These are phyloP conservation scores for Tragelaphus buxtoni DNA, from an alignment of 2,113 vertebrate species.

Conservation along the genomic window DNA sequence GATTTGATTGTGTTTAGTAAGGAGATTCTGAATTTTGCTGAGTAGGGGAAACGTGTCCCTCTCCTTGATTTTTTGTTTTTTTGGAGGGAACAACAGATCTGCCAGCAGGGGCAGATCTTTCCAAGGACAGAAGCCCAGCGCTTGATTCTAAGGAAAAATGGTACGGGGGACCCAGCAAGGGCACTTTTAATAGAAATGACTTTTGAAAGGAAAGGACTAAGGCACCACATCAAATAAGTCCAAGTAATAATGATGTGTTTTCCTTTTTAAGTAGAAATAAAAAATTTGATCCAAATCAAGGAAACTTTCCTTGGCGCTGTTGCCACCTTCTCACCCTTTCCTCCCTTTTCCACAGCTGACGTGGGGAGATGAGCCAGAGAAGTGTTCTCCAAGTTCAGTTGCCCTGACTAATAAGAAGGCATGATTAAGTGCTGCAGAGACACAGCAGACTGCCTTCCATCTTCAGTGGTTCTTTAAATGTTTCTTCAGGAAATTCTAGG, in stretches of 20 bases:
- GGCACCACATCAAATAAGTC: background rate
- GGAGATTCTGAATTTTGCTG: slow-evolving; percentile 57
- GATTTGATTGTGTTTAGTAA: slow-evolving; percentile 77
- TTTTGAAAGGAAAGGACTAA: background rate
- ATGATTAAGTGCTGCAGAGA: background rate
- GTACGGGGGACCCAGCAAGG: background rate
- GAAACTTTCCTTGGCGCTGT: background rate
- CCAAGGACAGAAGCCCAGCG: background rate
- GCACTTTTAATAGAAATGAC: background rate
- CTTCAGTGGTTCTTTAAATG: background rate
- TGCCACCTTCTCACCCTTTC: background rate
- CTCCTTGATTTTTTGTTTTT: background rate
- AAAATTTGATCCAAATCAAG: background rate
- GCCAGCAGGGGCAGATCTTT: background rate
- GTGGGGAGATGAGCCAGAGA: background rate
- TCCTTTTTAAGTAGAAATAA: background rate
- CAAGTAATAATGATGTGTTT: background rate
- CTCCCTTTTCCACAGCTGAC: background rate
- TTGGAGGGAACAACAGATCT: background rate
- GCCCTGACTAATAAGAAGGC: background rate
- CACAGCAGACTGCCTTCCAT: background rate
- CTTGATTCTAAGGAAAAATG: background rate
- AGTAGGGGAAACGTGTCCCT: background rate
- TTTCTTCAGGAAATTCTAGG: slow-evolving; percentile 2
- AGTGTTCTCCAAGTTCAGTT: background rate